Conservation (phyloP, 2,888 invertebrate species). For the Acanthacorydalis orientalis region DNA sequence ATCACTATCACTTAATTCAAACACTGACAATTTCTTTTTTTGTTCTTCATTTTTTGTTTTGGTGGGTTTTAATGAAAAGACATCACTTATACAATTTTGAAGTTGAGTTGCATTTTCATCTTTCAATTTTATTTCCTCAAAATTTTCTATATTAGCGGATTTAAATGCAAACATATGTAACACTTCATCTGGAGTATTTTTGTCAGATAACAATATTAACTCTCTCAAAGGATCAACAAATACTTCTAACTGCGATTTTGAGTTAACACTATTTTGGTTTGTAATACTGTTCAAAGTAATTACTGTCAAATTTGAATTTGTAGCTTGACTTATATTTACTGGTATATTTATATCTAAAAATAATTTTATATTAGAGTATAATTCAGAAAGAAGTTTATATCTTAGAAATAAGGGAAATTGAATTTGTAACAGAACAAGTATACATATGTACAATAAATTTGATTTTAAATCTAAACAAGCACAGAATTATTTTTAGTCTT, state of each 20-base stretch:
- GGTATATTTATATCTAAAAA: slow-evolving; percentile 13
- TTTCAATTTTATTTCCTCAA: slow-evolving; percentile 24
- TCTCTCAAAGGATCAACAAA: slow-evolving; percentile 44
- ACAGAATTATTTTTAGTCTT: too few relatives aligned
- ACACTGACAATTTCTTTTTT: slow-evolving; percentile 17
- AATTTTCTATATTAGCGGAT: slow-evolving; percentile 38
- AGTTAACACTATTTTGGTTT: slow-evolving; percentile 5
- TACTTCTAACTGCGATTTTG: slow-evolving; percentile 7
- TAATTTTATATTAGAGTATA: too few relatives aligned
- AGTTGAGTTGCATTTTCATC: slow-evolving; percentile 8
- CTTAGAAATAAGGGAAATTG: too few relatives aligned
- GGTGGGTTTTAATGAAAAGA: slow-evolving; percentile 21
- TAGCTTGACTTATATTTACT: slow-evolving; percentile 19
- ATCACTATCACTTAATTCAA: slow-evolving; percentile 47
- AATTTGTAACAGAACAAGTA: too few relatives aligned
- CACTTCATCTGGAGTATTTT: slow-evolving; percentile 26
- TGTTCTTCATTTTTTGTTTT: slow-evolving; percentile 23
- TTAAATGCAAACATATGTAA: slow-evolving; percentile 40
- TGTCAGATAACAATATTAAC: slow-evolving; percentile 38
- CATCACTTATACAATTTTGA: slow-evolving; percentile 14
- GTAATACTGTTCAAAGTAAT: slow-evolving; percentile 2
- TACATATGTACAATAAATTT: too few relatives aligned
- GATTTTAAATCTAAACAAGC: too few relatives aligned
- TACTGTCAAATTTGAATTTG: slow-evolving; percentile 15
- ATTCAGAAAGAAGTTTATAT: too few relatives aligned